These are phyloP conservation scores for Rhopalosiphum padi DNA, from an alignment of 1,140 invertebrate genomes.

Conservation along the genomic window DNA sequence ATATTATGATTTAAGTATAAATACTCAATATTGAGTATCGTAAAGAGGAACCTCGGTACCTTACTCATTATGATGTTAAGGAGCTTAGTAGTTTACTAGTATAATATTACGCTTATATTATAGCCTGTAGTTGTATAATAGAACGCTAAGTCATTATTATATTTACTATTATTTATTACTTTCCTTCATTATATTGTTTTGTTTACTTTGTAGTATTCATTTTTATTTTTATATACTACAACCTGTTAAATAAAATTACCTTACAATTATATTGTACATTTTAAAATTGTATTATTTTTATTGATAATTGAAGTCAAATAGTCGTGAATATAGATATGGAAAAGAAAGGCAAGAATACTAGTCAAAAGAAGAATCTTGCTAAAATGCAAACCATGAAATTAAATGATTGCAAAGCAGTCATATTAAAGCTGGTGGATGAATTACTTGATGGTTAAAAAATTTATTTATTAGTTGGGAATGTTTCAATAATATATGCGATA, in stretches of 20 bases:
- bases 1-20: not conserved
- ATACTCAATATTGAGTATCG: not conserved
- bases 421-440: slow-evolving; percentile 42
- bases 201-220: not conserved
- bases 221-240: not conserved
- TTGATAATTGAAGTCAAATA: not conserved
- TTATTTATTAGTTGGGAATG: not conserved
- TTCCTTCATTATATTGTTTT: not conserved
- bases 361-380: slow-evolving; percentile 16
- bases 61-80: not conserved
- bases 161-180: not conserved
- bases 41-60: not conserved
- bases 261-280: not conserved
- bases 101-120: not conserved
- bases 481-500: not conserved
- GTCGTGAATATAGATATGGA: not conserved
- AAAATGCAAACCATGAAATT: slow-evolving; percentile 42
- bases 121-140: not conserved
- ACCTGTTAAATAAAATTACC: not conserved
- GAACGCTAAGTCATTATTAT: not conserved
- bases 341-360: not conserved
- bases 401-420: not conserved
- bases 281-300: not conserved
- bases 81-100: not conserved
- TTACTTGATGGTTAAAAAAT: slow-evolving; percentile 35